Percentiles rank a stretch among this genome's conserved stretches.
Evolutionary conservation across 2,888 invertebrate genomes (phyloP).

Genomic region (Polyploca ridens): DNA sequence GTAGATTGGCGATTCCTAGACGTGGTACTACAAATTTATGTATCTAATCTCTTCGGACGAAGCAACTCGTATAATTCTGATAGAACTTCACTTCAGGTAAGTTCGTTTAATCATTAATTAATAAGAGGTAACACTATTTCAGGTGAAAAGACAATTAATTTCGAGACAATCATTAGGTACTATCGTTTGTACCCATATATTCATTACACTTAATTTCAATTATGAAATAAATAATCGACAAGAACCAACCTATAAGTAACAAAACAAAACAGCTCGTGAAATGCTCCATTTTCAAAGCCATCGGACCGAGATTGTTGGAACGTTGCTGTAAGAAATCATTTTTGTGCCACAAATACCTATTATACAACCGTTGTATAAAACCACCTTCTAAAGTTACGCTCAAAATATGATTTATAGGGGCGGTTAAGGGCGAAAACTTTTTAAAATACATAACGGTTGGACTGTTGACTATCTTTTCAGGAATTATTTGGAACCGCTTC

Average conservation of each 20-base stretch:
- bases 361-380: slow-evolving; percentile 44
- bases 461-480: slow-evolving; percentile 59
- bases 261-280: slow-evolving; percentile 48
- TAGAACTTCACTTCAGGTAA: no score
- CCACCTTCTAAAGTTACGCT: slow-evolving; percentile 53
- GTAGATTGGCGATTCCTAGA: no score
- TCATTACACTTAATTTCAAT: slow-evolving; percentile 51
- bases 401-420: slow-evolving; percentile 45
- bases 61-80: no score
- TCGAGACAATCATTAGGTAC: background rate
- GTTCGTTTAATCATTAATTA: no score
- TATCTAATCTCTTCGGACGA: no score
- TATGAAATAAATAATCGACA: slow-evolving; percentile 50
- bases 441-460: slow-evolving; percentile 61
- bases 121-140: background rate
- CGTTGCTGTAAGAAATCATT: slow-evolving; percentile 31
- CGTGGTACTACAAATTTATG: no score
- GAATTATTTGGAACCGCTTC: slow-evolving; percentile 54
- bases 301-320: slow-evolving; percentile 12
- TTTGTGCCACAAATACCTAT: slow-evolving; percentile 35
- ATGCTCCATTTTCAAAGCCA: slow-evolving; percentile 43
- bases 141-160: background rate
- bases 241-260: slow-evolving; percentile 47
- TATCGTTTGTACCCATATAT: background rate
- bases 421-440: slow-evolving; percentile 49